Evolutionary conservation across 2,797 vertebrate genomes (phyloP), one percentile per base, ranked within the genome.

Genomic region (Macrochelys suwanniensis): DNA sequence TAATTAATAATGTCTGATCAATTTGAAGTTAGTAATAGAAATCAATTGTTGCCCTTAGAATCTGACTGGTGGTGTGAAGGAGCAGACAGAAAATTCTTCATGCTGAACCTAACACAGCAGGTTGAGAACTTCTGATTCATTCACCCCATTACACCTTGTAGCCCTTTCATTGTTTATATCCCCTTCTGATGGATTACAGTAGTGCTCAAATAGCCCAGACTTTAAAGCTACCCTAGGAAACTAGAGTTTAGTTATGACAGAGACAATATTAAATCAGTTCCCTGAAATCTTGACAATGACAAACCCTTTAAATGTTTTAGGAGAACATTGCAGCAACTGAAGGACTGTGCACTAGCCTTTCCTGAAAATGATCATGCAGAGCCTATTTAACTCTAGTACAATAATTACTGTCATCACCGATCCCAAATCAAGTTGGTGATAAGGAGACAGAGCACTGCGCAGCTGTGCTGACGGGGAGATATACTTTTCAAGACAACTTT

Each of bases 401-500:
- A 91, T 97, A 98, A 96, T 98, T 94, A 96, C 89, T 98, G 96
- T 97, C 97, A 97, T 90, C 45, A 23, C 1, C 0, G 89, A 96
- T 88, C 87, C 95, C 84, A 92, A 95, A 82, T 96, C 59, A 23
- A 13, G 88, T 68, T 92, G 68, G 76, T 96, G 94, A 79, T 86
- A 91, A 97, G 88, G 83, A 85, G 94, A 59, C 85, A 91, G 85
- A 71, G 78, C 1, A 21, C 85, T 77, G 78, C 1, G 19, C 47
- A 89, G 56, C 83, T 94, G 54, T 87, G 85, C 91, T 96, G 96
- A 96, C 89, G 89, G 90, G 93, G 88, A 96, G 76, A 97, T 93
- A 76, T 33, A 89, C 88, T 93, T 90, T 95, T 93, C 93, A 89
- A 93, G 84, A 87, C 31, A 93, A 65, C 50, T 88, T 82, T 15